Evolutionary conservation across 2,888 invertebrate species (phyloP).

Genomic region (Imbricaverruca yamaguchii): DNA sequence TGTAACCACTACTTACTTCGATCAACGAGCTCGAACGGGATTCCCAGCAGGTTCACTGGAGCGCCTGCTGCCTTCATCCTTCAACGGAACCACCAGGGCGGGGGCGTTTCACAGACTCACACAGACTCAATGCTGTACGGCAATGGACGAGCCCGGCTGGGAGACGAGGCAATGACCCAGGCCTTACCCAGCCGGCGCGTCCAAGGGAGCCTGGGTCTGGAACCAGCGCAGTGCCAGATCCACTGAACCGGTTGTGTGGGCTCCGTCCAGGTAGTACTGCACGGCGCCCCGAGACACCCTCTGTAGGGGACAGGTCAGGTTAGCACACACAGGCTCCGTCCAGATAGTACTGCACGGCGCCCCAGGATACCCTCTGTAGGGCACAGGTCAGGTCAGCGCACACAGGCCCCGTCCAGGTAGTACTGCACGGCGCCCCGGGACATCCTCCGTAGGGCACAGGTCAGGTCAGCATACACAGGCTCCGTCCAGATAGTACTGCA

Average conservation of each 20-base stretch:
- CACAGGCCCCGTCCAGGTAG: conserved; percentile 6
- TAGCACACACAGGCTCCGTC: background rate
- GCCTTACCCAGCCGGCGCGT: background rate
- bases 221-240: background rate
- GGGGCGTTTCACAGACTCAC: too few species aligned
- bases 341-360: background rate
- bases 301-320: conserved; percentile 26
- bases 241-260: conserved; percentile 4
- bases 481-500: conserved; percentile 5
- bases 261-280: conserved; percentile 7
- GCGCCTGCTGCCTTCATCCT: too few species aligned
- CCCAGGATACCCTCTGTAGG: conserved; percentile 26
- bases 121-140: too few species aligned
- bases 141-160: background rate
- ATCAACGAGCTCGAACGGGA: too few species aligned
- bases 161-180: background rate
- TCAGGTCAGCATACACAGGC: background rate
- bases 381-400: too few species aligned
- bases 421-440: background rate
- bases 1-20: too few species aligned
- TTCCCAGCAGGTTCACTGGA: too few species aligned
- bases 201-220: background rate
- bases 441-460: conserved; percentile 26
- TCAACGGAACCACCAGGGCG: too few species aligned
- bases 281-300: background rate